Conservation (phyloP, 2,888 invertebrate genomes). For the Lagria hirta region DNA sequence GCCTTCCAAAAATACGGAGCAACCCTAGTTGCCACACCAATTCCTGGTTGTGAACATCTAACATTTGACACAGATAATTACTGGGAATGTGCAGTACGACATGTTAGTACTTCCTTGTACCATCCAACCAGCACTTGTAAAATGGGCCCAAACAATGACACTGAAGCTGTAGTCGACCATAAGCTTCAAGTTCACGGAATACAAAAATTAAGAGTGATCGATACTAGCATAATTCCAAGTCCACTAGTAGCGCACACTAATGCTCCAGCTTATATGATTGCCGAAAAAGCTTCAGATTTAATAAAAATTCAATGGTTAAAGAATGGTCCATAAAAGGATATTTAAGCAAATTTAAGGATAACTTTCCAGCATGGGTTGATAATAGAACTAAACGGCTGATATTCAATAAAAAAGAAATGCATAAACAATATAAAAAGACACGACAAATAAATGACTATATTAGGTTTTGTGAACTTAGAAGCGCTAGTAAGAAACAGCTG, state of each 20-base stretch:
- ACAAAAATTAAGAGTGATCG: constrained; percentile 64
- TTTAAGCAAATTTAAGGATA: too few species aligned
- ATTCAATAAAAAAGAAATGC: too few species aligned
- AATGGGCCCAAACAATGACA: constrained; percentile 64
- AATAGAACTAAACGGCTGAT: too few species aligned
- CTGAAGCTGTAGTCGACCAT: constrained; percentile 54
- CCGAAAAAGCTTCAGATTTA: constrained; percentile 58
- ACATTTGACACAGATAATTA: constrained; percentile 63
- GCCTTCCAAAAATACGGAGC: constrained; percentile 62
- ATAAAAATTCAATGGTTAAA: too few species aligned
- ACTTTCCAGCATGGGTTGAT: too few species aligned
- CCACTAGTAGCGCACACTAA: constrained; percentile 68
- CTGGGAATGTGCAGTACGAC: constrained; percentile 67
- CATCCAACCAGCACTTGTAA: constrained; percentile 71
- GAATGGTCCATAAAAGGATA: too few species aligned
- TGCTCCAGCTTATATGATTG: constrained; percentile 71
- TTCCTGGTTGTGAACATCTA: constrained; percentile 59
- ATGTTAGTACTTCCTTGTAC: constrained; percentile 56
- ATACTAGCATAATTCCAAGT: constrained; percentile 69
- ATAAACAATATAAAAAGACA: too few species aligned
- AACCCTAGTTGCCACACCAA: constrained; percentile 49
- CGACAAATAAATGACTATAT: too few species aligned
- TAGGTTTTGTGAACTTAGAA: too few species aligned
- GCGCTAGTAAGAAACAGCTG: too few species aligned
- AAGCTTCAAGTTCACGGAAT: constrained; percentile 62